Percentiles rank a stretch among this genome's conserved stretches.
Evolutionary conservation across 2,888 invertebrate species (phyloP).

Genomic region (Eubasilissa splendida): DNA sequence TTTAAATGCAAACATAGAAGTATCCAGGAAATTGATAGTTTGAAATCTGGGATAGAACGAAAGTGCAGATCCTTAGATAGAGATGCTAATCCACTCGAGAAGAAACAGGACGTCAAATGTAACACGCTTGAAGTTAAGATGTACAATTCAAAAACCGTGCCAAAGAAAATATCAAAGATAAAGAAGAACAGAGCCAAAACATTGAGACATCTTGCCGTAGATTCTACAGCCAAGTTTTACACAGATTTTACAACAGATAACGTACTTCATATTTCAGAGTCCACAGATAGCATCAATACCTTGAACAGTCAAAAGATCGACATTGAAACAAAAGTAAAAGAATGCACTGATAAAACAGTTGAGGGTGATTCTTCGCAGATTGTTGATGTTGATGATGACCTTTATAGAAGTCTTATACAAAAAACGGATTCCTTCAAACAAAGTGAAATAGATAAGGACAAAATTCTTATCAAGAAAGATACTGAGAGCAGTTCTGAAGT

Average conservation of each 20-base stretch:
- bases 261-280: constrained; percentile 77
- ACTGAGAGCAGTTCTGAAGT: constrained; percentile 54
- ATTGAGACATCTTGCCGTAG: constrained; percentile 66
- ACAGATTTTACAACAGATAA: constrained; percentile 76
- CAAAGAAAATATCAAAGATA: constrained; percentile 80
- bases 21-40: not conserved
- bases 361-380: not conserved
- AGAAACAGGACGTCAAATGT: constrained; percentile 31
- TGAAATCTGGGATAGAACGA: constrained; percentile 19
- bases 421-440: constrained; percentile 73
- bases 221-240: constrained; percentile 78
- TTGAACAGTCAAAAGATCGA: constrained; percentile 63
- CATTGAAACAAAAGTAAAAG: constrained; percentile 59
- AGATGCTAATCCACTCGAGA: constrained; percentile 25
- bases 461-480: constrained; percentile 60
- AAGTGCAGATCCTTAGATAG: constrained; percentile 47
- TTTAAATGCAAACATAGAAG: constrained; percentile 6
- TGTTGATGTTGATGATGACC: constrained; percentile 64
- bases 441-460: constrained; percentile 71
- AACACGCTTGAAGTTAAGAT: constrained; percentile 72
- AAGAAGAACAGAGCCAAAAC: constrained; percentile 78
- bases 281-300: constrained; percentile 75
- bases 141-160: constrained; percentile 80
- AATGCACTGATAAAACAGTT: constrained; percentile 62
- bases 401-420: constrained; percentile 69